Percentiles rank a stretch among this genome's conserved stretches.
Conservation (phyloP, 2,113 vertebrate genomes). For the Aphyosemion australe region DNA sequence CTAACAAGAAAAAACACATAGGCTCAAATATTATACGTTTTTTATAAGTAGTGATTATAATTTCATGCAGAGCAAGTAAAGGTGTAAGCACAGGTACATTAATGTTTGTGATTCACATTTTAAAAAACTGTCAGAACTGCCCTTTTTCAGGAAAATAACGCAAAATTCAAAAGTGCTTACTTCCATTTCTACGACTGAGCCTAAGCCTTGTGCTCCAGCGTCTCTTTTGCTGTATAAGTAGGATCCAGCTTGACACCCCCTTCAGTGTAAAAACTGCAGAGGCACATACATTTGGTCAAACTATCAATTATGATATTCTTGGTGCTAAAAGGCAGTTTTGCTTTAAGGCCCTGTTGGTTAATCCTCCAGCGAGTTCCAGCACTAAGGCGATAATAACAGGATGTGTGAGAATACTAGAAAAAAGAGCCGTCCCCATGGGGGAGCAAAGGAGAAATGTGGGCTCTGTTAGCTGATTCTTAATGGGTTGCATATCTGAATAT, state of each 20-base stretch:
- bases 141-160: conserved; percentile 33
- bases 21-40: too few relatives aligned
- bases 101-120: neutral
- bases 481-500: conserved; percentile 23
- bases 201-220: conserved; percentile 50
- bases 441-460: conserved; percentile 12
- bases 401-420: conserved; percentile 61
- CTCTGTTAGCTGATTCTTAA: conserved; percentile 2
- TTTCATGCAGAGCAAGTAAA: too few relatives aligned
- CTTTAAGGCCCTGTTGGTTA: conserved; percentile 50
- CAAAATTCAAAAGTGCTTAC: conserved; percentile 52
- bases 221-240: conserved; percentile 65
- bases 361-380: conserved; percentile 61
- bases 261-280: conserved; percentile 66
- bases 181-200: conserved; percentile 16
- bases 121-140: conserved; percentile 19
- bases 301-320: conserved; percentile 70
- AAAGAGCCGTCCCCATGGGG: conserved; percentile 41
- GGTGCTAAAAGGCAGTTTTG: conserved; percentile 64
- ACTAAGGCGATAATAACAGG: conserved; percentile 64
- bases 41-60: too few relatives aligned
- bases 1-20: too few relatives aligned
- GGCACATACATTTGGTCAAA: conserved; percentile 60
- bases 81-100: neutral
- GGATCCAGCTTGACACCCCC: conserved; percentile 53